Conservation (phyloP, 2,888 invertebrate genomes). For the Crematogaster levior region DNA sequence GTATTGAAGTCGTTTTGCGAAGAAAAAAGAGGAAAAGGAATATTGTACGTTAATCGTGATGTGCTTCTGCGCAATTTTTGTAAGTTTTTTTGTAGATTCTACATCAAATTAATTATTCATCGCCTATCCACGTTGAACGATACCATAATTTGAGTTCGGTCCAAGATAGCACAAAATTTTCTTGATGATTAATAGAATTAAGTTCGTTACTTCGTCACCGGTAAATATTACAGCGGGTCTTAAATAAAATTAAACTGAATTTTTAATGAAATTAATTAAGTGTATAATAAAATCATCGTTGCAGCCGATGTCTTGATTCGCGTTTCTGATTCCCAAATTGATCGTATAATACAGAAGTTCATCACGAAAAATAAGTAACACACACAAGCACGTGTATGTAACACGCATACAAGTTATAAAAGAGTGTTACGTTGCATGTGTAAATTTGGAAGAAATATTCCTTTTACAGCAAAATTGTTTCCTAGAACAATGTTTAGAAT, state of each 20-base stretch:
- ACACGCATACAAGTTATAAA: neutral
- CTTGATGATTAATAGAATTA: conserved; percentile 41
- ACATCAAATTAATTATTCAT: conserved; percentile 3
- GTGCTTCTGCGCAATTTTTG: neutral
- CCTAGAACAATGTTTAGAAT: neutral
- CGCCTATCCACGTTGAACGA: conserved; percentile 17
- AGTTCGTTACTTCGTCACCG: conserved; percentile 34
- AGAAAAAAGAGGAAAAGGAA: neutral
- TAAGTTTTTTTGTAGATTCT: neutral
- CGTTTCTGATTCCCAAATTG: conserved; percentile 8
- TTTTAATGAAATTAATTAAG: conserved; percentile 31
- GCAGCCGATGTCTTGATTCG: conserved; percentile 6
- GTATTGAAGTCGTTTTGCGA: conserved; percentile 7
- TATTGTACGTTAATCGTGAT: neutral
- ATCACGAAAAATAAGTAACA: neutral
- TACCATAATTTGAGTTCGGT: conserved; percentile 4
- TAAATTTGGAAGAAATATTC: neutral
- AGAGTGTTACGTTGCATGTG: neutral
- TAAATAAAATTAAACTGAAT: conserved; percentile 27
- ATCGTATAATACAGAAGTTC: neutral
- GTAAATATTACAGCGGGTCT: conserved; percentile 22
- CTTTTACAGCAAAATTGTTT: neutral
- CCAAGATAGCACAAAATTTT: conserved; percentile 10
- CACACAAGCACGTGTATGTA: neutral
- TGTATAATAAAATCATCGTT: conserved; percentile 24